These are phyloP conservation scores for Athrips mouffetella DNA, from an alignment of 2,888 invertebrate genomes.

Conservation along the genomic window DNA sequence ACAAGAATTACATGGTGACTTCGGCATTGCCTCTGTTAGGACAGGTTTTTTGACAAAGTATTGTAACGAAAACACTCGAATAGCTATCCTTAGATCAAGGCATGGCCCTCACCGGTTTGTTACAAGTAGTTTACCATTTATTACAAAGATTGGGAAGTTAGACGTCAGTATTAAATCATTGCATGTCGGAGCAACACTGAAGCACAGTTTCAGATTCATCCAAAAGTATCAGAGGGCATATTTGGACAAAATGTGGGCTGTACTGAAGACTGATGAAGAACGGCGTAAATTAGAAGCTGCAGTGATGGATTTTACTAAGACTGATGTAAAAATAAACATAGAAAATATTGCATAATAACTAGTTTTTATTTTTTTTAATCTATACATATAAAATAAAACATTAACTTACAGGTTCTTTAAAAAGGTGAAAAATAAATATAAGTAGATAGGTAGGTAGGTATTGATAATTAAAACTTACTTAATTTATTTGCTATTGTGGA, in stretches of 20 bases:
- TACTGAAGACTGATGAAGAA: slow-evolving; percentile 80
- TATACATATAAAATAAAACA: not conserved
- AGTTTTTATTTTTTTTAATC: slow-evolving; percentile 4
- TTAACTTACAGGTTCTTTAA: not conserved
- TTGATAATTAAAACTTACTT: too few relatives aligned
- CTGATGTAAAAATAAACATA: slow-evolving; percentile 66
- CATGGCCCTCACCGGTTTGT: slow-evolving; percentile 88
- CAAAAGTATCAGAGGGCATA: slow-evolving; percentile 82
- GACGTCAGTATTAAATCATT: slow-evolving; percentile 81
- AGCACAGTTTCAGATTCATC: slow-evolving; percentile 87
- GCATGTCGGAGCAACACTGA: slow-evolving; percentile 87
- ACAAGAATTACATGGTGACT: slow-evolving; percentile 85
- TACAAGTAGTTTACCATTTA: slow-evolving; percentile 82
- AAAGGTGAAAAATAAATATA: too few relatives aligned
- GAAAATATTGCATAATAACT: slow-evolving; percentile 50
- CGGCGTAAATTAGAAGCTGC: slow-evolving; percentile 74
- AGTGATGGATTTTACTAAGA: slow-evolving; percentile 66
- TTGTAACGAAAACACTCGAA: slow-evolving; percentile 86
- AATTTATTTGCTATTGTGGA: slow-evolving; percentile 21
- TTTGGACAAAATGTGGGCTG: slow-evolving; percentile 80
- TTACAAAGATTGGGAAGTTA: slow-evolving; percentile 81
- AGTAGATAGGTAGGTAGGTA: slow-evolving; percentile 13
- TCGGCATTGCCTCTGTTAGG: slow-evolving; percentile 83
- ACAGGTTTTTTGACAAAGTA: slow-evolving; percentile 87
- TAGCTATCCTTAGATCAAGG: slow-evolving; percentile 84